Evolutionary conservation across 2,888 invertebrate species (phyloP).

Genomic region (Apantesis nais): DNA sequence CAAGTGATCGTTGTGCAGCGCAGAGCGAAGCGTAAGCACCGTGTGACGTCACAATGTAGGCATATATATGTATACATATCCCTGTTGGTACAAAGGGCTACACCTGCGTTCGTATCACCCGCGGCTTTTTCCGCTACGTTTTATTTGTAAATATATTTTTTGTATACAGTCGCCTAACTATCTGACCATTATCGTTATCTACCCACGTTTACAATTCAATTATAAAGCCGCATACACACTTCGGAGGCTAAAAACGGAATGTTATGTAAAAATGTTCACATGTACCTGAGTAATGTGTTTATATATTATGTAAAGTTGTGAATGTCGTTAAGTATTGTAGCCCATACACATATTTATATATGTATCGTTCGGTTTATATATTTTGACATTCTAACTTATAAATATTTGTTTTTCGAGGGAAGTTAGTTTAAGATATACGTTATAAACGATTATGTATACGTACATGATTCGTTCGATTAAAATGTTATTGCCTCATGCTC

Average conservation of each 20-base stretch:
- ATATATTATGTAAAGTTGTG: slow-evolving; percentile 51
- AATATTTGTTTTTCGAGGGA: slow-evolving; percentile 45
- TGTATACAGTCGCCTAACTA: slow-evolving; percentile 51
- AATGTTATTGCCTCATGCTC: slow-evolving; percentile 37
- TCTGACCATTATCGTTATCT: slow-evolving; percentile 30
- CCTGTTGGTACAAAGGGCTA: slow-evolving; percentile 75
- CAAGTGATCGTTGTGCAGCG: slow-evolving; percentile 19
- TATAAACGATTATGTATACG: slow-evolving; percentile 30
- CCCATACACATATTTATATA: slow-evolving; percentile 40
- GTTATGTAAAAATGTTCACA: slow-evolving; percentile 51
- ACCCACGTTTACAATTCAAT: slow-evolving; percentile 38
- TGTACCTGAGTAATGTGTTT: slow-evolving; percentile 52
- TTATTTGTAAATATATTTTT: slow-evolving; percentile 73
- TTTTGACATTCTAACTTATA: slow-evolving; percentile 46
- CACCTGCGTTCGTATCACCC: slow-evolving; percentile 69
- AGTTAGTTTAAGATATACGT: slow-evolving; percentile 40
- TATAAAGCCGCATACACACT: slow-evolving; percentile 10
- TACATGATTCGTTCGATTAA: slow-evolving; percentile 32
- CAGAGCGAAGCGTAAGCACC: slow-evolving; percentile 21
- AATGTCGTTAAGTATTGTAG: slow-evolving; percentile 49
- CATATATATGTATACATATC: slow-evolving; percentile 62
- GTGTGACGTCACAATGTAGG: slow-evolving; percentile 58
- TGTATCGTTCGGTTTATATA: slow-evolving; percentile 47
- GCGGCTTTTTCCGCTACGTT: slow-evolving; percentile 67
- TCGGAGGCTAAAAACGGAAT: slow-evolving; percentile 37